phyloP scores from a whole-genome alignment of 2,888 invertebrate genomes.

The Halictus quadricinctus region DNA sequence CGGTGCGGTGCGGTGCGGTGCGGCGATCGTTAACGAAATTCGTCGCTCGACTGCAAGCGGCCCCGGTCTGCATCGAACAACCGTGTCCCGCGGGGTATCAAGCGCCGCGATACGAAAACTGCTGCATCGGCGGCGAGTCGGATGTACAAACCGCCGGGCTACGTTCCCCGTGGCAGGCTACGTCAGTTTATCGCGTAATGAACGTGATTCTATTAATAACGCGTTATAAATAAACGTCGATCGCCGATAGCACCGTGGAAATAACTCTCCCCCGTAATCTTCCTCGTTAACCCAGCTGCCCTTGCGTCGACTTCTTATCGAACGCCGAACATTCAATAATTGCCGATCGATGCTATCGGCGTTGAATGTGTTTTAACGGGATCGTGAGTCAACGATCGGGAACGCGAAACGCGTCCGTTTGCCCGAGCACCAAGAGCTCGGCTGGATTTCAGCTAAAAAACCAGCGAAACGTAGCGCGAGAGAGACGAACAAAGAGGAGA shows the following conservation, averaged over 20 bases:
- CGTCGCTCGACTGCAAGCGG: not conserved
- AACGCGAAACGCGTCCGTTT: conserved; percentile 10
- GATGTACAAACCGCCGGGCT: conserved; percentile 15
- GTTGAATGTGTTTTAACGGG: not conserved
- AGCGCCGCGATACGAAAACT: conserved; percentile 54
- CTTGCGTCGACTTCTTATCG: conserved; percentile 8
- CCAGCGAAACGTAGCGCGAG: conserved; percentile 59
- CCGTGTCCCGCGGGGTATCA: conserved; percentile 30
- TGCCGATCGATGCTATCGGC: not conserved
- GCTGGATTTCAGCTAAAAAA: conserved; percentile 55
- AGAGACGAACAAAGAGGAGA: conserved; percentile 52
- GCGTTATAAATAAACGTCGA: conserved; percentile 51
- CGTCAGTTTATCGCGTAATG: conserved; percentile 12
- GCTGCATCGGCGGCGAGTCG: conserved; percentile 46
- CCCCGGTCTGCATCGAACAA: conserved; percentile 14
- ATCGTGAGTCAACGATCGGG: conserved; percentile 5
- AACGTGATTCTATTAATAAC: conserved; percentile 52
- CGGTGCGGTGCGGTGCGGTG: no score
- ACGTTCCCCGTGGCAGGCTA: conserved; percentile 7
- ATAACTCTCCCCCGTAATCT: not conserved
- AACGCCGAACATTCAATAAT: not conserved
- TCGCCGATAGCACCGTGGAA: conserved; percentile 18
- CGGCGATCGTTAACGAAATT: not conserved
- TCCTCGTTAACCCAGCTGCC: not conserved
- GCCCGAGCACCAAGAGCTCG: conserved; percentile 38